Base-by-base conservation (phyloP, 2,888 invertebrate species). In the Thymelicus acteon region DNA sequence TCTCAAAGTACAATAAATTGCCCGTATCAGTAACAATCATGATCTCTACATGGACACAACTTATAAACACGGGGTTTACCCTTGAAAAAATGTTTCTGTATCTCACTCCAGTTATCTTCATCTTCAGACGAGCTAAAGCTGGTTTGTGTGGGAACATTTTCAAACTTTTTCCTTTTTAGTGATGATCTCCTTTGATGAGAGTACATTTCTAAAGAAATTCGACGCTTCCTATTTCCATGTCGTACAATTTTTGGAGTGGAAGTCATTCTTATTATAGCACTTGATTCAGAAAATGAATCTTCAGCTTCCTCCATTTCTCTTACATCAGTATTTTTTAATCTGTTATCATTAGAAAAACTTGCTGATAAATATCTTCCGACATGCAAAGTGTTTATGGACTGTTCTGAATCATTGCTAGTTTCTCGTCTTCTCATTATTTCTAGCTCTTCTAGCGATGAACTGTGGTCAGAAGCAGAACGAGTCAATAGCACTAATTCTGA, bases 11-110 rank as follows among this genome's bases (percentile, higher is more conserved):
- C 40, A 44, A 44, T 44, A 44, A 44, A 12, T 8, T 12, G 8
- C 40, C 7, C 2, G 8, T 60, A 7, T 62, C 47, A 62, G 6
- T 47, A 15, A 62, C 78, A 78, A 2, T 24, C 13, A 61, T 79
- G 79, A 68, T 76, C 62, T 12, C 48, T 57, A 49, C 79, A 78
- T 0, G 60, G 13, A 63, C 79, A 78, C 19, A 79, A 68, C 6
- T 74, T 76, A 44, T 48, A 77, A 24, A 78, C 72, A 7, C n/a
- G 57, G 64, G 6, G 76, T 76, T 2, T 60, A 24, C 52, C 7
- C 76, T 75, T 72, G 47, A 79, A 76, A 37, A 77, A 73, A 15
- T 74, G 63, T 6, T 40, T 60, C 67, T 74, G 15, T 2, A 75
- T 6, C 75, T 7, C 24, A 47, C 19, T 57, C 64, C 64, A 64